Evolutionary conservation across 2,113 vertebrate genomes (phyloP).

Genomic region (Mystacornis crossleyi): DNA sequence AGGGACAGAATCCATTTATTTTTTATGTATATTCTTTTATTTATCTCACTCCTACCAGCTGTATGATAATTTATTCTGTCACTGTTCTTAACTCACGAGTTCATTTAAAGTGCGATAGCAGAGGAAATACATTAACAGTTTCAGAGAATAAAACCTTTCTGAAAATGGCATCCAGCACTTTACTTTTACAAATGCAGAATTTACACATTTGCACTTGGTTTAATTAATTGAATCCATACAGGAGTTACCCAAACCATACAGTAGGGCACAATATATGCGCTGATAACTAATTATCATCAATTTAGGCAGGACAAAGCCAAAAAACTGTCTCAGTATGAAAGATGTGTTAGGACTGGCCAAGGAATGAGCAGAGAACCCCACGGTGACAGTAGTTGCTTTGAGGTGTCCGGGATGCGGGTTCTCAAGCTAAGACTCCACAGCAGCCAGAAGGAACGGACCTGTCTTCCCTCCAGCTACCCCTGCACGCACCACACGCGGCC

Average conservation of each 20-base stretch:
- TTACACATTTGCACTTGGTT: slow-evolving; percentile 18
- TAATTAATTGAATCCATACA: neutral
- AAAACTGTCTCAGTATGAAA: neutral
- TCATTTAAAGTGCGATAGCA: slow-evolving; percentile 49
- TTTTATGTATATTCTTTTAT: slow-evolving; percentile 54
- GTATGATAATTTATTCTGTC: slow-evolving; percentile 67
- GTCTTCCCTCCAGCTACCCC: neutral
- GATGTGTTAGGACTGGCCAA: neutral
- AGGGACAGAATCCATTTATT: slow-evolving; percentile 29
- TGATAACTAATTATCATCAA: neutral
- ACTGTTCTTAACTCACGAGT: slow-evolving; percentile 59
- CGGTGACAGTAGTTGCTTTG: too few relatives aligned
- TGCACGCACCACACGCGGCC: accelerated
- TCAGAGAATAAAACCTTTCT: slow-evolving; percentile 23
- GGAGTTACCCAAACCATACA: neutral
- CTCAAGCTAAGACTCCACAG: neutral
- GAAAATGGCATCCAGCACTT: slow-evolving; percentile 32
- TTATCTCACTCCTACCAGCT: slow-evolving; percentile 54
- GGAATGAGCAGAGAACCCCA: neutral
- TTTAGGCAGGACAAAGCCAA: neutral
- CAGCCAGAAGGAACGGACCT: accelerated
- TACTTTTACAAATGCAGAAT: slow-evolving; percentile 35
- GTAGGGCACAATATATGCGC: neutral
- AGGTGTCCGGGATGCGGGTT: neutral
- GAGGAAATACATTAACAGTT: slow-evolving; percentile 43